phyloP scores from a whole-genome alignment of 2,888 invertebrate genomes.

The Gonocerus acuteangulatus region DNA sequence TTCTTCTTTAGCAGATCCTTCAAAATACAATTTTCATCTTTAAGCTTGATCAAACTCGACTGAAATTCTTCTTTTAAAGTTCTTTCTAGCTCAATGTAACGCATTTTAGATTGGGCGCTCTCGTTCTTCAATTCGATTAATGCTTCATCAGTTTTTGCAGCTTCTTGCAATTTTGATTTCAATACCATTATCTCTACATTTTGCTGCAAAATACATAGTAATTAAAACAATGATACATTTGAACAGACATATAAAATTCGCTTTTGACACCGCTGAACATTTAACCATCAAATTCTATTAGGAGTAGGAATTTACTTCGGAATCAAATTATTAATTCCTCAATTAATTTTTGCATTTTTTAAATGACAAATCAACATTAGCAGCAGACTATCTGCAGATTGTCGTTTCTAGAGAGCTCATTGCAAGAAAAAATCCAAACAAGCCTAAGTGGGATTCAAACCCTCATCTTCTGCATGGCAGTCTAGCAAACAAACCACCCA shows the following conservation, averaged over 20 bases:
- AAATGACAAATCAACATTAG: too few relatives aligned
- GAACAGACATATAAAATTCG: neutral
- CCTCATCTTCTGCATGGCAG: too few relatives aligned
- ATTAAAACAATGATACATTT: neutral
- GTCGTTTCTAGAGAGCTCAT: too few relatives aligned
- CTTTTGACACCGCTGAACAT: neutral
- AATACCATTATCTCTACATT: slow-evolving; percentile 5
- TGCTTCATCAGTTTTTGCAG: slow-evolving; percentile 19
- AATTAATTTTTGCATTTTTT: too few relatives aligned
- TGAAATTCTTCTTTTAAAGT: slow-evolving; percentile 30
- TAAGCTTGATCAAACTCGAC: slow-evolving; percentile 21
- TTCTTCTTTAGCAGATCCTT: slow-evolving; percentile 20
- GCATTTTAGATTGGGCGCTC: slow-evolving; percentile 20
- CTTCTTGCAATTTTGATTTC: slow-evolving; percentile 3
- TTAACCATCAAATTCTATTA: neutral
- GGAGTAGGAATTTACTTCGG: too few relatives aligned
- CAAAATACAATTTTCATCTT: slow-evolving; percentile 25
- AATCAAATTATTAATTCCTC: too few relatives aligned
- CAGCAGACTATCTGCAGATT: too few relatives aligned
- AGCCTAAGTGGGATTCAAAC: too few relatives aligned
- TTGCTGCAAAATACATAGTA: slow-evolving; percentile 10
- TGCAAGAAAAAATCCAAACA: too few relatives aligned
- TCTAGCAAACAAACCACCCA: too few relatives aligned
- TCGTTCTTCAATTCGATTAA: slow-evolving; percentile 24
- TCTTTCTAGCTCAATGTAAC: slow-evolving; percentile 30